A percentile compares a stretch with the other conserved stretches of the same genome.
Evolutionary conservation across 1,140 invertebrate species (phyloP).

Genomic region (Hormaphis cornu): DNA sequence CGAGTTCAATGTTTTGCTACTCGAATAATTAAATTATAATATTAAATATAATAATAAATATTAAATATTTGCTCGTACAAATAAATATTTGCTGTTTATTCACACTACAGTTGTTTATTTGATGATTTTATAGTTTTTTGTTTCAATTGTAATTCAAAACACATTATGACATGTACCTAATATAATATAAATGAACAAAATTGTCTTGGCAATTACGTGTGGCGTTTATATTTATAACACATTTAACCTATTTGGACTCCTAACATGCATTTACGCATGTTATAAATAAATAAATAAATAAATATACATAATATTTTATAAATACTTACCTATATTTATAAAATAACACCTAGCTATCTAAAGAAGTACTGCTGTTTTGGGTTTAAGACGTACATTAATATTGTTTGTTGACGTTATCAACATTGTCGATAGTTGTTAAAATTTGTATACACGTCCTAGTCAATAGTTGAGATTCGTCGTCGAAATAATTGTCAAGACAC

Average conservation of each 20-base stretch:
- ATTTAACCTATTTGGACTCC: conserved; percentile 25
- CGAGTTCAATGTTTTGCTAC: no score
- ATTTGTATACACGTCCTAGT: no score
- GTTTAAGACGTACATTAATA: no score
- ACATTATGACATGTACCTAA: no score
- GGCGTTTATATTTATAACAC: conserved; percentile 23
- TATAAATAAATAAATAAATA: conserved; percentile 10
- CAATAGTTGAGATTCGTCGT: no score
- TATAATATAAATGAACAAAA: conserved; percentile 15
- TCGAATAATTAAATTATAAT: no score
- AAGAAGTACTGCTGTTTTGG: no score
- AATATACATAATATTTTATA: neutral
- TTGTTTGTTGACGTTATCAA: no score
- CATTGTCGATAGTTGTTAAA: no score
- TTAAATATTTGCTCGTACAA: neutral
- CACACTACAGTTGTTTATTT: neutral
- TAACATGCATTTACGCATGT: conserved; percentile 9
- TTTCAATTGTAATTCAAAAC: neutral
- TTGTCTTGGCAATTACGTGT: conserved; percentile 20
- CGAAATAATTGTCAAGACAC: no score
- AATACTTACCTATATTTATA: neutral
- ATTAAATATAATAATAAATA: no score
- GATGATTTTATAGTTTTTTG: neutral
- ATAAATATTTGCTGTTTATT: neutral
- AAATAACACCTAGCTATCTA: no score